Evolutionary conservation across 2,797 vertebrate genomes (phyloP).

Genomic region (Pterois miles): DNA sequence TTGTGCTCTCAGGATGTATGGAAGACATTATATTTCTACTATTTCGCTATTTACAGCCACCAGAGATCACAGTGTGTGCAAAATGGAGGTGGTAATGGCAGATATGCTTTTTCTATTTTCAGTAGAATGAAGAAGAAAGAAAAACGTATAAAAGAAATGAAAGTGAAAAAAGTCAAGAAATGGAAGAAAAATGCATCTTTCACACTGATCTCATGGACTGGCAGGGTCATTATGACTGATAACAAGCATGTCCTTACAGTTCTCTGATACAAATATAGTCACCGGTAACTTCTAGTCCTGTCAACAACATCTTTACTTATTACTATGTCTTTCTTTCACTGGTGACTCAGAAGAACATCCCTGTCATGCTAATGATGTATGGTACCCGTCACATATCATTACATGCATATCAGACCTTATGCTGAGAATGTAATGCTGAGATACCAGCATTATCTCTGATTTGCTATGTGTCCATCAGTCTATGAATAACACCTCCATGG

Average conservation of each 20-base stretch:
- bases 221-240: no score
- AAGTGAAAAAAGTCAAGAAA: background rate
- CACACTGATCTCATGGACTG: background rate
- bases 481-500: background rate
- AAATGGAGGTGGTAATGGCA: constrained; percentile 27
- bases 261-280: background rate
- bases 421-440: background rate
- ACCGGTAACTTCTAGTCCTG: background rate
- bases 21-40: constrained; percentile 31
- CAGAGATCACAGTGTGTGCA: constrained; percentile 13
- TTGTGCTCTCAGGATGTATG: constrained; percentile 39
- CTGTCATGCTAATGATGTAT: background rate
- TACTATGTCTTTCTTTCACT: background rate
- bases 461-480: background rate
- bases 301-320: background rate
- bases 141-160: background rate
- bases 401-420: background rate
- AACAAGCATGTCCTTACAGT: background rate
- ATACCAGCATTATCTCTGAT: background rate
- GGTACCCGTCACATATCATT: background rate
- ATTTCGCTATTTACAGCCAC: constrained; percentile 47
- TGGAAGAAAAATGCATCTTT: background rate
- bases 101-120: background rate
- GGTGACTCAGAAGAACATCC: background rate
- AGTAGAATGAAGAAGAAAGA: background rate